Evolutionary conservation across 2,797 vertebrate genomes (phyloP).

Genomic region (Poecilia gillii): DNA sequence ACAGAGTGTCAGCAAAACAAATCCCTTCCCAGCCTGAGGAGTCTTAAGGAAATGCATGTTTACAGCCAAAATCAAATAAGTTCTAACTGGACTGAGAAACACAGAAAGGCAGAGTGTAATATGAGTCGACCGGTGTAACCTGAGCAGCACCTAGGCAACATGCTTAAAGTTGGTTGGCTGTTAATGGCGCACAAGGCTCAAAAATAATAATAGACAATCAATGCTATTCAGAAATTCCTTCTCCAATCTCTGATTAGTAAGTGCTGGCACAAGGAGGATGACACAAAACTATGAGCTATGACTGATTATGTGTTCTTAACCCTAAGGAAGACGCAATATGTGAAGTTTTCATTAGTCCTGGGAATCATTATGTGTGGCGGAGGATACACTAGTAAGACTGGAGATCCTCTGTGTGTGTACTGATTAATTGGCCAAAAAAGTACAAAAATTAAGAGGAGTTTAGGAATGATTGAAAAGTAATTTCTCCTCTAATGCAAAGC

Average conservation of each 20-base stretch:
- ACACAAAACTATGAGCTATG: not conserved
- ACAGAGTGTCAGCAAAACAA: slow-evolving; percentile 24
- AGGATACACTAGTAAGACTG: slow-evolving; percentile 31
- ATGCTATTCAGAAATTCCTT: not conserved
- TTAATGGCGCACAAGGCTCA: not conserved
- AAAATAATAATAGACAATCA: not conserved
- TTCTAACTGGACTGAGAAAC: slow-evolving; percentile 15
- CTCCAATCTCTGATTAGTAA: not conserved
- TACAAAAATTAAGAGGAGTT: slow-evolving; percentile 7
- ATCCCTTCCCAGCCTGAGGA: slow-evolving; percentile 17
- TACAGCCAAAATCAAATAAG: slow-evolving; percentile 21
- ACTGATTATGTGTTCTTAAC: not conserved
- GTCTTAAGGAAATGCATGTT: slow-evolving; percentile 24
- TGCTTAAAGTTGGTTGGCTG: not conserved
- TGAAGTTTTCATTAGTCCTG: not conserved
- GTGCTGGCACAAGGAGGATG: not conserved
- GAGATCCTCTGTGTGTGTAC: slow-evolving; percentile 27
- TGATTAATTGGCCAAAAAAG: slow-evolving; percentile 14
- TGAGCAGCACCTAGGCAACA: not conserved
- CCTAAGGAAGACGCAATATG: not conserved
- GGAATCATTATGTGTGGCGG: slow-evolving; percentile 3
- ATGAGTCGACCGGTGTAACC: not conserved
- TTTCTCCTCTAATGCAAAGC: not conserved
- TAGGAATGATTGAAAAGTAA: not conserved
- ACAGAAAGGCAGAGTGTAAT: slow-evolving; percentile 2